Percentiles rank a stretch among this genome's conserved stretches.
phyloP scores from a whole-genome alignment of 2,888 invertebrate genomes.

The Amiota mariae region DNA sequence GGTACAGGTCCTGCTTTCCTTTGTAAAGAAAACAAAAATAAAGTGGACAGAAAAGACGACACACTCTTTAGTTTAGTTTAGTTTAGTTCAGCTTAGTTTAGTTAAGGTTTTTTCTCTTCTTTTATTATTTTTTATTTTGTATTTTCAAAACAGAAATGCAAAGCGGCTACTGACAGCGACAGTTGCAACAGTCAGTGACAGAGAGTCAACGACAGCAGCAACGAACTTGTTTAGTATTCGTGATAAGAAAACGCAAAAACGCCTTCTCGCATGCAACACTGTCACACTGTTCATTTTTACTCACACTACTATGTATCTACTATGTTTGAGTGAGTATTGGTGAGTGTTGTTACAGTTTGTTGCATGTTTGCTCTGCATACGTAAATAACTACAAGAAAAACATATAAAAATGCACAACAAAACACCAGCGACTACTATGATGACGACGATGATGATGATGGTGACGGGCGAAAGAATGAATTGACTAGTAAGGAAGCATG shows the following conservation, averaged over 20 bases:
- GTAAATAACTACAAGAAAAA: conserved; percentile 40
- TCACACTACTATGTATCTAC: too few relatives aligned
- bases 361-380: conserved; percentile 45
- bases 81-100: too few relatives aligned
- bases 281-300: not conserved
- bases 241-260: conserved; percentile 59
- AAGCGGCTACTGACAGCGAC: conserved; percentile 38
- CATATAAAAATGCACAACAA: conserved; percentile 18
- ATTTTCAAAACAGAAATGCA: conserved; percentile 25
- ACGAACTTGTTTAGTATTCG: conserved; percentile 58
- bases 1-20: conserved; percentile 23
- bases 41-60: not conserved
- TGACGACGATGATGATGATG: too few relatives aligned
- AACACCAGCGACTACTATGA: not conserved
- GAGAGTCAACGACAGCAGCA: not conserved
- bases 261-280: conserved; percentile 32
- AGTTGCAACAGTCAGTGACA: conserved; percentile 44
- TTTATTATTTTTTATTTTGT: not conserved
- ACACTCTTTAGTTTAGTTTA: too few relatives aligned
- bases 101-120: not conserved
- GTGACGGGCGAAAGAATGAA: not conserved
- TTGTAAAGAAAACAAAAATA: not conserved
- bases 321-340: not conserved
- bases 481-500: not conserved
- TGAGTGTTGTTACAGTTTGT: conserved; percentile 44